Evolutionary conservation across 2,888 invertebrate species (phyloP).

Genomic region (Ceratothoa steindachneri): DNA sequence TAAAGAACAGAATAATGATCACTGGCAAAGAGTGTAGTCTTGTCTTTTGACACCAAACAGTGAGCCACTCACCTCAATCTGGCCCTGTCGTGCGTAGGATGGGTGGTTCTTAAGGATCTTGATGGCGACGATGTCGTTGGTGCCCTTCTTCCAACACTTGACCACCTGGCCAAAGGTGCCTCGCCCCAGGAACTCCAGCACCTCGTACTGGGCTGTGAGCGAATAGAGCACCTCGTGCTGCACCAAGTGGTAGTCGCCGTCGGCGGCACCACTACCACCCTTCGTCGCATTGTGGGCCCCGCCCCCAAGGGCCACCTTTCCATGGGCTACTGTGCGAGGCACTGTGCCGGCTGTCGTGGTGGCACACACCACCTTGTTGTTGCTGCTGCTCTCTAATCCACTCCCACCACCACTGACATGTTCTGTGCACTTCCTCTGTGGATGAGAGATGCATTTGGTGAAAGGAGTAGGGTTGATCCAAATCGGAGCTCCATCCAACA

Average conservation of each 20-base stretch:
- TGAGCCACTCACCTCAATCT: conserved; percentile 95
- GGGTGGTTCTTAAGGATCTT: conserved; percentile 99
- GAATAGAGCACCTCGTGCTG: conserved; percentile 97
- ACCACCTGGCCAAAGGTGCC: conserved; percentile 97
- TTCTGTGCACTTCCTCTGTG: conserved; percentile 46
- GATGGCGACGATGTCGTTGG: conserved; percentile 99
- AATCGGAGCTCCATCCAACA: too few relatives aligned
- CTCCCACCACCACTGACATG: conserved; percentile 49
- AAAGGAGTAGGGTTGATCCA: neutral
- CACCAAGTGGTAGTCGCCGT: conserved; percentile 92
- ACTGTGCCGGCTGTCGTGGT: conserved; percentile 54
- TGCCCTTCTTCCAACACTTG: conserved; percentile 99
- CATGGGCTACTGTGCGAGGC: conserved; percentile 72
- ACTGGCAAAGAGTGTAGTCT: too few relatives aligned
- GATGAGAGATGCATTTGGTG: neutral
- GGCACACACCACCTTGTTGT: conserved; percentile 54
- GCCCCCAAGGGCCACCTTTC: conserved; percentile 63
- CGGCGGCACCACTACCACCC: conserved; percentile 68
- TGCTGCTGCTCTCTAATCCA: conserved; percentile 55
- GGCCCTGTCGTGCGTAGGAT: conserved; percentile 98
- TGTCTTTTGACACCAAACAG: too few relatives aligned
- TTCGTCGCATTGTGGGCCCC: conserved; percentile 46
- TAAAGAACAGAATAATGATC: too few relatives aligned
- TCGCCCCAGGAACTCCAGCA: conserved; percentile 96
- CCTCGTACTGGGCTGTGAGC: conserved; percentile 64